Evolutionary conservation across 2,888 invertebrate species (phyloP).

Genomic region (Sinodicranocentrus sp.): DNA sequence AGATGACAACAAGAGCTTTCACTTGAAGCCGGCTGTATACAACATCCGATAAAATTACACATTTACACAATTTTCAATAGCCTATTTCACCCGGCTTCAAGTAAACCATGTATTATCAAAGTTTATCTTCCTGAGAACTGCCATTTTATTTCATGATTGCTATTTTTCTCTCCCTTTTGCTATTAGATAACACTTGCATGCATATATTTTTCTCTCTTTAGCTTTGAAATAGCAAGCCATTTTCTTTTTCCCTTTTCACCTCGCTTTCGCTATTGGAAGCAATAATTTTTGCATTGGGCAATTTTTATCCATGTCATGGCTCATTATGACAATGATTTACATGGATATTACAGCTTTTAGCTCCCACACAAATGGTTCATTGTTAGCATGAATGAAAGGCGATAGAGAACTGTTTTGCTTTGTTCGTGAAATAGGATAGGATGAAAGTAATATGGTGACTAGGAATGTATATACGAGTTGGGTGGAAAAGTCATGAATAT

Average conservation of each 20-base stretch:
- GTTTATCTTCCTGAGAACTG: constrained; percentile 29
- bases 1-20: too few species aligned
- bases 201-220: too few species aligned
- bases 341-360: constrained; percentile 56
- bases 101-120: background rate
- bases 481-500: constrained; percentile 45
- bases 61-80: constrained; percentile 50
- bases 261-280: too few species aligned
- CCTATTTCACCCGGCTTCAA: background rate
- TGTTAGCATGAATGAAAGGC: constrained; percentile 13
- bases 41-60: constrained; percentile 30
- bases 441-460: constrained; percentile 22
- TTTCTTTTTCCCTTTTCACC: too few species aligned
- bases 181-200: too few species aligned
- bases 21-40: background rate
- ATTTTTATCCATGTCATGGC: constrained; percentile 54
- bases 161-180: too few species aligned
- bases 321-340: constrained; percentile 64
- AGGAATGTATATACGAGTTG: constrained; percentile 12
- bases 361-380: constrained; percentile 34
- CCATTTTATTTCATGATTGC: too few species aligned
- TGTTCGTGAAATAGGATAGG: constrained; percentile 5
- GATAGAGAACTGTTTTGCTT: constrained; percentile 8
- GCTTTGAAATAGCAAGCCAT: too few species aligned
- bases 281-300: constrained; percentile 41